Base-by-base conservation (phyloP, 2,113 vertebrate species). In the Alexandromys fortis region DNA sequence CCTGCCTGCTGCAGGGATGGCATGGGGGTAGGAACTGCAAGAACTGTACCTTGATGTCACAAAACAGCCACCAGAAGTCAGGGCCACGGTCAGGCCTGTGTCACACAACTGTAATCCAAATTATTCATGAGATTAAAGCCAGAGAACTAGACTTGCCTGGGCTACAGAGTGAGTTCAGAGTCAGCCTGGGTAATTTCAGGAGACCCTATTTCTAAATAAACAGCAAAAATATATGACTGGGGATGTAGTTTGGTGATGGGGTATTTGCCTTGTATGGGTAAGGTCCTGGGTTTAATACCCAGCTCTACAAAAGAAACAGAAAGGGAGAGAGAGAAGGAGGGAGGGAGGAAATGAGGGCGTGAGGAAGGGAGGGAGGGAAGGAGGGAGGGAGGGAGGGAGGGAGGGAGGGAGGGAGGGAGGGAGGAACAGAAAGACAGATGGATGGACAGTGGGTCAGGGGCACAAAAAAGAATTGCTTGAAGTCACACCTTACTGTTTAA, bases 291-390 rank as follows among this genome's bases (percentile, higher is more conserved):
- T 49, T 78, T 42, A 77, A 35, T 17, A 8, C 72, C 42, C 19
- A 65, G 73, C 28, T 63, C 17, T 13, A 24, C 30, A 26, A 49
- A 45, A 47, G 63, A 47, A 24, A 75, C 8, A 33, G 24, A n/a
- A 13, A 61, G 5, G 24, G 33, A 38, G 9, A 13, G 35, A 24
- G 4, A 9, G 17, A 72, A 1, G 5, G 45, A n/a, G 6, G n/a
- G n/a, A 47, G 24, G 42, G 17, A 35, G 45, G n/a, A n/a, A n/a
- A 5, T 7, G 12, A 61, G 3, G 22, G 3, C 28, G 14, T 8
- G 24, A 16, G 3, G 3, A 0, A 42, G 24, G 13, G 3, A 14
- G n/a, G 3, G 5, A 38, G 21, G n/a, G 13, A 9, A 5, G 12
- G 12, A 61, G 3, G 22, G 3, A 38, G 14, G 14, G 24, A 16